Percentiles rank a stretch among this genome's conserved stretches.
Conservation (phyloP, 1,140 invertebrate genomes). For the Epicauta chinensis region DNA sequence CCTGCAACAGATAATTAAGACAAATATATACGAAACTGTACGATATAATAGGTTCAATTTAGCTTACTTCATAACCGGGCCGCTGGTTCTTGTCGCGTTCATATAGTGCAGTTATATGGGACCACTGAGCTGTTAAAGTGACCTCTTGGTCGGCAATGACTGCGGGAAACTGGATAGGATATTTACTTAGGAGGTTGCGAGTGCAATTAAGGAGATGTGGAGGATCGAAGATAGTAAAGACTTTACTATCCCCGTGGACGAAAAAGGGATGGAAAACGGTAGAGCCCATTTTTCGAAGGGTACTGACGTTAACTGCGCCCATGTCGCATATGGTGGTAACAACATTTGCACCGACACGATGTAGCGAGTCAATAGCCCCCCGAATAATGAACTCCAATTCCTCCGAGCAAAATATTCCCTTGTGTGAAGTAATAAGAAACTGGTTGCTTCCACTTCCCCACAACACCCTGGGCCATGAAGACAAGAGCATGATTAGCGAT, state of each 20-base stretch:
- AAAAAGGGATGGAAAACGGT: background rate
- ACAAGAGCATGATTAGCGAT: constrained; percentile 8
- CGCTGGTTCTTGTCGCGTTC: background rate
- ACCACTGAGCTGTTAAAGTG: background rate
- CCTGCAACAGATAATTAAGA: too few relatives aligned
- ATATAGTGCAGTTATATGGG: background rate
- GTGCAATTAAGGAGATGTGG: background rate
- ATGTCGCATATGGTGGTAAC: constrained; percentile 14
- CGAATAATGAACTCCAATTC: constrained; percentile 7
- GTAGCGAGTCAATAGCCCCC: background rate
- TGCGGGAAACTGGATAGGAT: background rate
- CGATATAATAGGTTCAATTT: background rate
- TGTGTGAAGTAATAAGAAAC: constrained; percentile 4
- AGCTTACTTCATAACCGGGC: background rate
- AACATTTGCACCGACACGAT: background rate
- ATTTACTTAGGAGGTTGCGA: background rate
- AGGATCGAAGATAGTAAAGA: background rate
- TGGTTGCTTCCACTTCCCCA: constrained; percentile 3
- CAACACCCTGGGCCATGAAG: constrained; percentile 9
- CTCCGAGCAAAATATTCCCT: background rate
- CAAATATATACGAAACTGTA: background rate
- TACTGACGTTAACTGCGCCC: constrained; percentile 6
- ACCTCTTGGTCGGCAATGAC: background rate
- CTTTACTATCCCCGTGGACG: background rate
- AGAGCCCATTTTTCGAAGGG: background rate